phyloP scores from a whole-genome alignment of 2,888 invertebrate genomes.

The Nemurella pictetii region DNA sequence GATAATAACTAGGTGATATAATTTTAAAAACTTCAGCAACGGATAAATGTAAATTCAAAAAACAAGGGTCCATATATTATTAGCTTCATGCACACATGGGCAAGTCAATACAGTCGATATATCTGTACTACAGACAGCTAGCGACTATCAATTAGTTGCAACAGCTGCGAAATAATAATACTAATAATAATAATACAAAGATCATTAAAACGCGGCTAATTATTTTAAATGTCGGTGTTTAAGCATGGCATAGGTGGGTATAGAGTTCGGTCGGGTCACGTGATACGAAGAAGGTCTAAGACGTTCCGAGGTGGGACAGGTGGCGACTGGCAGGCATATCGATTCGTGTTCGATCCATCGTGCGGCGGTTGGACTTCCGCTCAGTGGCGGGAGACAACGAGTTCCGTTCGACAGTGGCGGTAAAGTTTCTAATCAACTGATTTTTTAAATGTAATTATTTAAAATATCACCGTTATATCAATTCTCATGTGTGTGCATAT shows the following conservation, averaged over 20 bases:
- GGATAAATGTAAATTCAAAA: background rate
- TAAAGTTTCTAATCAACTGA: no score
- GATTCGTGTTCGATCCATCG: background rate
- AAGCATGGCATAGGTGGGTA: background rate
- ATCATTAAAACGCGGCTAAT: background rate
- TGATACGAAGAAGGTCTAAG: background rate
- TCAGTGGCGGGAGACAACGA: background rate
- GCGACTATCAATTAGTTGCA: background rate
- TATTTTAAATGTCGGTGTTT: conserved; percentile 27
- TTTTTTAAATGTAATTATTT: no score
- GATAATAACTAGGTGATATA: background rate
- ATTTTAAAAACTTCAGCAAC: background rate
- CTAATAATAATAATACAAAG: background rate
- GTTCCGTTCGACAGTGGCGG: background rate
- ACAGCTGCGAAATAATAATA: background rate
- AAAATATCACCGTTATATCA: no score
- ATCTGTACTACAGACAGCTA: background rate
- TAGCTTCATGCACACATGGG: background rate
- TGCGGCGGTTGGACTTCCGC: background rate
- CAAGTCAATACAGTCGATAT: background rate
- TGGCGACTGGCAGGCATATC: background rate
- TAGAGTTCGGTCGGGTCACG: conserved; percentile 1
- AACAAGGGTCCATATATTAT: background rate
- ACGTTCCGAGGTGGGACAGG: background rate
- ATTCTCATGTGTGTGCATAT: no score